These are phyloP conservation scores for Heloderma charlesbogerti DNA, from an alignment of 2,113 vertebrate species.

Conservation along the genomic window DNA sequence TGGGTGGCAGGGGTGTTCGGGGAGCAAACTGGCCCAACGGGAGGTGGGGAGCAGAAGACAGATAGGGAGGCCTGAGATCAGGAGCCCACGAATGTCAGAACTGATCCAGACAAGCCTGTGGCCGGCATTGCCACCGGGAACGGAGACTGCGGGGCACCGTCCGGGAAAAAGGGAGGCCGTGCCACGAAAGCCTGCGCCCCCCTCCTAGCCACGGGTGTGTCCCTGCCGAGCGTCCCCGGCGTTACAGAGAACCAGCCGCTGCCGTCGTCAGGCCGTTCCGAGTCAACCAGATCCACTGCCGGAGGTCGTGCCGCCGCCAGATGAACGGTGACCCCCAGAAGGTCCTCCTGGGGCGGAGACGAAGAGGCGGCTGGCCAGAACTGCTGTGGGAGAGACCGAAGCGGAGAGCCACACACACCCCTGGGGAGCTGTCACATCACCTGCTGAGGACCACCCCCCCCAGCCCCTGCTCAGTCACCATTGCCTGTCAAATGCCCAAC, in stretches of 20 bases:
- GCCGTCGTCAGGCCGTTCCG: fast-evolving
- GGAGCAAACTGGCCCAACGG: neutral
- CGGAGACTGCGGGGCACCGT: constrained; percentile 41
- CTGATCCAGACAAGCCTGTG: fast-evolving
- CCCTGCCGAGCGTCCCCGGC: neutral
- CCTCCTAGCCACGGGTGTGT: neutral
- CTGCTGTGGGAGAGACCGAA: fast-evolving
- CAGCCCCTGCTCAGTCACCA: neutral
- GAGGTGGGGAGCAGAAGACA: neutral
- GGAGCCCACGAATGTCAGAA: fast-evolving
- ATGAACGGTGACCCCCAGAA: neutral
- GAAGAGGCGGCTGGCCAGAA: fast-evolving
- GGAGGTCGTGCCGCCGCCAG: neutral
- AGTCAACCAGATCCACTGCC: neutral
- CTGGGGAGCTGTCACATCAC: neutral
- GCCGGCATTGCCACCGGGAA: neutral
- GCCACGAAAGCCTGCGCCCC: neutral
- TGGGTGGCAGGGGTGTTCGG: constrained; percentile 47
- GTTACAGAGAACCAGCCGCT: fast-evolving
- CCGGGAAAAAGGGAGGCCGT: constrained; percentile 46
- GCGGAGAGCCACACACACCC: neutral
- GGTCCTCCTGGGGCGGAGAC: neutral
- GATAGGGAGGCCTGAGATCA: fast-evolving
- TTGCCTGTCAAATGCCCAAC: neutral
- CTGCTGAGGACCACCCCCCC: neutral